These are phyloP conservation scores for Epizoanthus fatuus DNA, from an alignment of 92 coral and sea anemone genomes.

Conservation along the genomic window DNA sequence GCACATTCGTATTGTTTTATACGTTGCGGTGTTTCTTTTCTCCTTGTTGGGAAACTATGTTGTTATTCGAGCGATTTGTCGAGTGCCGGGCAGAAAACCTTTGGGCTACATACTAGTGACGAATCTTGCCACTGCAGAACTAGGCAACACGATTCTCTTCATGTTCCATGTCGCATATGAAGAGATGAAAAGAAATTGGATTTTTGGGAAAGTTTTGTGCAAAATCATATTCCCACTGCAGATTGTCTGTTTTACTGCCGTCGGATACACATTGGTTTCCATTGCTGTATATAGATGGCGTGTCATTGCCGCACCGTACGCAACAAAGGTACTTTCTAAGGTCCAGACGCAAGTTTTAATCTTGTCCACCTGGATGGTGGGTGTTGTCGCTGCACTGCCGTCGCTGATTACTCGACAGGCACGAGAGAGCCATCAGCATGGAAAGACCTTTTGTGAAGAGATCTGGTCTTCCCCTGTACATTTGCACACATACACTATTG, in stretches of 20 bases:
- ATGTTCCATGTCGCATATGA: conserved; percentile 27
- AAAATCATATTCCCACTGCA: conserved; percentile 11
- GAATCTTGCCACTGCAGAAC: conserved; percentile 36
- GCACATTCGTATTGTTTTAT: conserved; percentile 13
- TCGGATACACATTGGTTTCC: conserved; percentile 36
- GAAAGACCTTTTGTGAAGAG: conserved; percentile 12
- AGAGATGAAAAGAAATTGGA: conserved; percentile 22
- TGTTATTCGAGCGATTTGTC: conserved; percentile 29
- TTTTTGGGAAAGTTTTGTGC: conserved; percentile 32
- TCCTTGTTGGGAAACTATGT: conserved; percentile 26
- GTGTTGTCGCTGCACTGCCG: conserved; percentile 21
- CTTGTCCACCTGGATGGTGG: conserved; percentile 20
- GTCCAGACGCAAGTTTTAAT: conserved; percentile 6
- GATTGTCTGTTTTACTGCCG: conserved; percentile 29
- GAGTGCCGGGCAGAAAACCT: conserved; percentile 23
- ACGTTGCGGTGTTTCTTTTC: conserved; percentile 3
- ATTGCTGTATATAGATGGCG: conserved; percentile 43
- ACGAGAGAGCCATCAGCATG: background rate
- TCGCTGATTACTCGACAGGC: background rate
- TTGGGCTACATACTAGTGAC: conserved; percentile 36
- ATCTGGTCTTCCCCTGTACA: conserved; percentile 3
- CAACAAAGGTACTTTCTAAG: conserved; percentile 10
- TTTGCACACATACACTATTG: conserved; percentile 17
- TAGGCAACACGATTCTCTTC: conserved; percentile 17
- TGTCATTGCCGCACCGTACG: conserved; percentile 23